Percentiles rank a stretch among this genome's conserved stretches.
phyloP scores from a whole-genome alignment of 1,140 invertebrate species.

The Sitophilus oryzae region DNA sequence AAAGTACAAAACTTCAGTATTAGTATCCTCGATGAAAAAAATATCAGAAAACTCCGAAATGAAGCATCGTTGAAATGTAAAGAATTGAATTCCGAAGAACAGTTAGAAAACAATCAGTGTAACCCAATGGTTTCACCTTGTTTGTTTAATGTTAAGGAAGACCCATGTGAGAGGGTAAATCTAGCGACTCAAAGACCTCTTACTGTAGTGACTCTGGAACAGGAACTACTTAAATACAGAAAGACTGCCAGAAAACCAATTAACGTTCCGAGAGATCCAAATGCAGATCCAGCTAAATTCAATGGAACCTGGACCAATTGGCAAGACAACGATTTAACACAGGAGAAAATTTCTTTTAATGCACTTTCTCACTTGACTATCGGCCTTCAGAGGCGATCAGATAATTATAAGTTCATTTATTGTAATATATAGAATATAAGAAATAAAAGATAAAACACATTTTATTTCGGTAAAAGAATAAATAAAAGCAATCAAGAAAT shows the following conservation, averaged over 20 bases:
- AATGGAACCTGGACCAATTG: conserved; percentile 54
- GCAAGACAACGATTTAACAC: conserved; percentile 43
- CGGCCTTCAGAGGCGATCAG: too few species aligned
- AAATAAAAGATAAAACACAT: too few species aligned
- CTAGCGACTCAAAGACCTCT: conserved; percentile 49
- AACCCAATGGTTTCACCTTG: conserved; percentile 55
- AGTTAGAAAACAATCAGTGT: conserved; percentile 47
- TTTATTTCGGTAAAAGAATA: too few species aligned
- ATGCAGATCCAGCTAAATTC: conserved; percentile 51
- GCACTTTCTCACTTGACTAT: conserved; percentile 29
- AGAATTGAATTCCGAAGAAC: conserved; percentile 22
- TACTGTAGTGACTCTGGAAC: conserved; percentile 46
- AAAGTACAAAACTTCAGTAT: conserved; percentile 21
- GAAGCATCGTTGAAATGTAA: conserved; percentile 45
- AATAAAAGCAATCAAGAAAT: too few species aligned
- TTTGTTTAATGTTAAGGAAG: conserved; percentile 64
- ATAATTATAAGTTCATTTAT: not conserved
- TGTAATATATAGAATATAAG: not conserved
- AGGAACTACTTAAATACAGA: conserved; percentile 45
- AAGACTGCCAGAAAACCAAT: conserved; percentile 46
- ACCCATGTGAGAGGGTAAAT: conserved; percentile 74
- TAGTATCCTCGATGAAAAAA: conserved; percentile 38
- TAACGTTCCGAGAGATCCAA: conserved; percentile 51
- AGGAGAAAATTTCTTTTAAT: conserved; percentile 24
- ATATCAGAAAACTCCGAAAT: conserved; percentile 43